These are phyloP conservation scores for Porphyrio hochstetteri DNA, from an alignment of 2,113 vertebrate species.

Conservation along the genomic window DNA sequence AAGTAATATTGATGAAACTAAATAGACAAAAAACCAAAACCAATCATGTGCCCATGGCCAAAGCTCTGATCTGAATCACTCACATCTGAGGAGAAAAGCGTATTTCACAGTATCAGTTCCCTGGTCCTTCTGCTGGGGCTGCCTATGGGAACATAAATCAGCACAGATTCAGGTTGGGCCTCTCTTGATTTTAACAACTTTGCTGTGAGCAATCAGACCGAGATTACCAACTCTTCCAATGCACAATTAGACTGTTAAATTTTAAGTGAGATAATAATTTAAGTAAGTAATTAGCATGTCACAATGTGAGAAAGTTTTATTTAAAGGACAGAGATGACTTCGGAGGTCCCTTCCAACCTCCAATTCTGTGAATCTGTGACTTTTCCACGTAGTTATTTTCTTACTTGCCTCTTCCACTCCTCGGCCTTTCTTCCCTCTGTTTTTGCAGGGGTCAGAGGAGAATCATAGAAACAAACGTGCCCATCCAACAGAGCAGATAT, in stretches of 20 bases:
- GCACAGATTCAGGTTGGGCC: fast-evolving
- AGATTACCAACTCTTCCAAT: neutral
- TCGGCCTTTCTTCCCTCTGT: neutral
- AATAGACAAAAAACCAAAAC: neutral
- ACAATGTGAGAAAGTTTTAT: neutral
- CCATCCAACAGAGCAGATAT: neutral
- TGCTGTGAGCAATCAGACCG: neutral
- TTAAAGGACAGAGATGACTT: neutral
- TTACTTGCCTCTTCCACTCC: neutral
- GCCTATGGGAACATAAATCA: neutral
- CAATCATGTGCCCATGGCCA: fast-evolving
- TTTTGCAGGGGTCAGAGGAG: too few relatives aligned
- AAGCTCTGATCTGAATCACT: neutral
- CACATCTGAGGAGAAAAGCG: neutral
- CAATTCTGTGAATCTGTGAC: neutral
- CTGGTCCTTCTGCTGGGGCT: neutral
- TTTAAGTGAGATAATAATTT: too few relatives aligned
- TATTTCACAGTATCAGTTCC: neutral
- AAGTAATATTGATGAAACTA: neutral
- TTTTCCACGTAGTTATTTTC: neutral
- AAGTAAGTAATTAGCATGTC: too few relatives aligned
- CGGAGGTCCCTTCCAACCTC: too few relatives aligned
- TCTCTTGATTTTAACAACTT: neutral
- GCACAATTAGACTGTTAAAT: neutral
- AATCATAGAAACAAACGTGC: fast-evolving